Conservation (phyloP, 2,113 vertebrate genomes). For the Sinocyclocheilus anshuiensis region DNA sequence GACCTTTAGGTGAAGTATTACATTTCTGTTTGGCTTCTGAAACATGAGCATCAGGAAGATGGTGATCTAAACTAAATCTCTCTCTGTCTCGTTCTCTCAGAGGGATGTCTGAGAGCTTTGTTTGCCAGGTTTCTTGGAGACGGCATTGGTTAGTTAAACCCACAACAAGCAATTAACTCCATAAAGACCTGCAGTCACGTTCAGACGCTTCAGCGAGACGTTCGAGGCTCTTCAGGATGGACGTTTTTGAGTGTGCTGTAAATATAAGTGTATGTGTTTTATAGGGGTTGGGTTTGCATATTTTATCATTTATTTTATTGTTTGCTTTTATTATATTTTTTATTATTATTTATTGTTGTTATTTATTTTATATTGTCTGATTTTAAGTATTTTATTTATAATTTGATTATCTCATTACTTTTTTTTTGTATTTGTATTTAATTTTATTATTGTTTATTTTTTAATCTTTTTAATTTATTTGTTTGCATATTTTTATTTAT, state of each 20-base stretch:
- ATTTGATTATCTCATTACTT: no score
- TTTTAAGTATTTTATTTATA: no score
- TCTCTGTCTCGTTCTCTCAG: background rate
- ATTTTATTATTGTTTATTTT: no score
- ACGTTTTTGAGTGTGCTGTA: background rate
- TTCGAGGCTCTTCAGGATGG: background rate
- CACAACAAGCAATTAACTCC: background rate
- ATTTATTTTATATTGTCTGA: no score
- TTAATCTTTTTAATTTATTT: no score
- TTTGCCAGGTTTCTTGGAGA: conserved; percentile 56
- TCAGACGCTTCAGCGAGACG: background rate
- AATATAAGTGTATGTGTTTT: no score
- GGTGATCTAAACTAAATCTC: conserved; percentile 8
- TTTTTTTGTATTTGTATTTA: no score
- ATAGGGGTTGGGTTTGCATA: no score
- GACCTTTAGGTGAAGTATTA: background rate
- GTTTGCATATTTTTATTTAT: no score
- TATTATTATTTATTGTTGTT: no score
- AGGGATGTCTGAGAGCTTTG: conserved; percentile 47
- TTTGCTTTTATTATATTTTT: no score
- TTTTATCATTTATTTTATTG: no score
- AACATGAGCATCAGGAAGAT: background rate
- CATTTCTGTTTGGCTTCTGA: background rate
- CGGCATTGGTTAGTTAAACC: conserved; percentile 21
- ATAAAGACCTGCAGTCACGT: background rate